Evolutionary conservation across 2,113 vertebrate genomes (phyloP), one percentile per base, ranked within the genome.

Genomic region (Rhinichthys klamathensis): DNA sequence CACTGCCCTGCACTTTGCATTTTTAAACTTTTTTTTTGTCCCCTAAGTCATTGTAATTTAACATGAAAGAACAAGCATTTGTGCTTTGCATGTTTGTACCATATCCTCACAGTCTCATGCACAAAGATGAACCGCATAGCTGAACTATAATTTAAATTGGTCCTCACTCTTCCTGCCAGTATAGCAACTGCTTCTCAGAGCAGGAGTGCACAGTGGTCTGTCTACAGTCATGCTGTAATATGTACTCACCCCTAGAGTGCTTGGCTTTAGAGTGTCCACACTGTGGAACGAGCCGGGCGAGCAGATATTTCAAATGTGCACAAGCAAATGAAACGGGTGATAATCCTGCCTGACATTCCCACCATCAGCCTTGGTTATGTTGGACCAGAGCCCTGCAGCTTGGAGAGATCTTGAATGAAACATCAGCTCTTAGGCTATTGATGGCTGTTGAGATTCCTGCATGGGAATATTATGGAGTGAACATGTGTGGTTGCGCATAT

Each of bases 281-380:
- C 23, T 67, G 46, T 60, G 65, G 69, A 83, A 80, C 60, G 35
- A 75, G 72, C 38, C n/a, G 67, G 76, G 82, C 51, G 44, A 77
- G 78, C 60, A 65, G 84, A 84, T 89, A 91, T 92, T 87, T 88
- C 84, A 76, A 30, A 49, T 82, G 83, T 85, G 88, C 86, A 86
- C 90, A 79, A 84, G 84, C 76, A 78, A 88, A 91, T 90, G 85
- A 87, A 91, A 91, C 80, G 6, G 75, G 70, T 67, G 85, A 90
- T 92, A 93, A 92, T 92, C 85, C 86, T 46, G 84, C 88, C 82
- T 92, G 92, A 92, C 92, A 91, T 91, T 91, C 72, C 44, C 21
- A 65, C 85, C 51, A 87, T 90, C 85, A 80, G 81, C 69, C 88
- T 84, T 79, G 84, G 90, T 88, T 88, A 65, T 11, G 60, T 91